phyloP scores from a whole-genome alignment of 2,113 vertebrate species.

The Martes martes region DNA sequence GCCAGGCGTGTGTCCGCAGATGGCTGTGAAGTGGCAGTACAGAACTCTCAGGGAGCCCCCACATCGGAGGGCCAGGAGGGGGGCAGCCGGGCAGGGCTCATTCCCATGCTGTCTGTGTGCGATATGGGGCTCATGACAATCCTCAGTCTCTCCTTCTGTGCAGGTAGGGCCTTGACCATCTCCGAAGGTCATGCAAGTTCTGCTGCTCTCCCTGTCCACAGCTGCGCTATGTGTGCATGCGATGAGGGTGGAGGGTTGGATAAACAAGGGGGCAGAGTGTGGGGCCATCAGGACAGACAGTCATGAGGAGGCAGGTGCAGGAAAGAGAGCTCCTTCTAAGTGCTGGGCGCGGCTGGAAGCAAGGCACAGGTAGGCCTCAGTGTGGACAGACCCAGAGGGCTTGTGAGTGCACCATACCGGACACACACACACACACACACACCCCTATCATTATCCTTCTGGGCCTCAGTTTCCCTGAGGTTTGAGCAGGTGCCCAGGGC shows the following conservation, averaged over 20 bases:
- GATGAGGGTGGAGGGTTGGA: background rate
- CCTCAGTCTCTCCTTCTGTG: background rate
- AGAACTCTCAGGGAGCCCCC: background rate
- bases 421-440: background rate
- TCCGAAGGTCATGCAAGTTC: background rate
- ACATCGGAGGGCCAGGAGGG: background rate
- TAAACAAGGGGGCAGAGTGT: background rate
- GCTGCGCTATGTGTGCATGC: rapidly evolving
- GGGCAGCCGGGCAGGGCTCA: background rate
- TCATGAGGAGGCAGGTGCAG: background rate
- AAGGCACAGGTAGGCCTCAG: background rate
- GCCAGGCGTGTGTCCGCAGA: background rate
- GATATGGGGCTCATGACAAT: background rate
- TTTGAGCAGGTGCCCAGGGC: background rate
- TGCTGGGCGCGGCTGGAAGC: background rate
- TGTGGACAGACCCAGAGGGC: background rate
- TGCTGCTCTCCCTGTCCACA: background rate
- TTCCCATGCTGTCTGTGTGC: background rate
- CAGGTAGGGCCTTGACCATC: background rate
- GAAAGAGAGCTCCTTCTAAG: background rate
- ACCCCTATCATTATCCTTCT: background rate
- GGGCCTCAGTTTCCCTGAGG: background rate
- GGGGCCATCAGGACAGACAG: background rate
- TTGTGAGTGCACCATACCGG: background rate
- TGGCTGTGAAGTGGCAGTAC: background rate